Evolutionary conservation across 2,888 invertebrate species (phyloP), one percentile per base, ranked within the genome.

Genomic region (Heteropelma amictum): DNA sequence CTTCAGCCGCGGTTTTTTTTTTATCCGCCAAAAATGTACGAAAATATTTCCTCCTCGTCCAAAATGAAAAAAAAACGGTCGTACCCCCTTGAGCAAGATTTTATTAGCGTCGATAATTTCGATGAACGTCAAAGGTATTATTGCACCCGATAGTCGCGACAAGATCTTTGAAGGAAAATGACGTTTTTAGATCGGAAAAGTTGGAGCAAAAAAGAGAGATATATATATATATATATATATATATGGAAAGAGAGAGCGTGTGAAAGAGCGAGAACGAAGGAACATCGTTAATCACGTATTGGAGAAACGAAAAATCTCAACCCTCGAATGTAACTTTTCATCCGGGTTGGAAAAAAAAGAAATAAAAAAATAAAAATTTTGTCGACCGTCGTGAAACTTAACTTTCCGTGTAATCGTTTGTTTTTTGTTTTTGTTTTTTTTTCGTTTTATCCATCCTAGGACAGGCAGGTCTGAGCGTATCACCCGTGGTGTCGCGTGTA

Each of bases 401-500:
- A n/a, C n/a, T n/a, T n/a, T n/a, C 10, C 38, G 38, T 38, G 12
- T 38, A 4, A n/a, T 56, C 1, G 19, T 54, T 60, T n/a, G 23
- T 56, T 60, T 30, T 33, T 40, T 40, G n/a, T 65, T 40, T 28
- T 53, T n/a, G n/a, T 12, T 45, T 40, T 12, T 49, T 67, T 67
- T n/a, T 17, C 30, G 40, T 49, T 68, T 47, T 71, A 56, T 28
- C 45, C 23, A 45, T 63, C 67, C 63, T 83, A 84, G 78, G 78
- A 80, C 83, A 86, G 87, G 86, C 86, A 86, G 87, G 84, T 84
- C 82, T 83, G 84, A 82, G 80, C 82, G 77, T 63, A 82, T 82
- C 79, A 80, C 70, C 67, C 81, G 67, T 81, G 77, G 78, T 74
- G 67, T 81, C 79, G 61, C 77, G 65, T 78, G 58, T 51, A 19